A percentile compares a stretch with the other conserved stretches of the same genome.
Conservation (phyloP, 2,113 vertebrate genomes). For the Callipepla squamata region DNA sequence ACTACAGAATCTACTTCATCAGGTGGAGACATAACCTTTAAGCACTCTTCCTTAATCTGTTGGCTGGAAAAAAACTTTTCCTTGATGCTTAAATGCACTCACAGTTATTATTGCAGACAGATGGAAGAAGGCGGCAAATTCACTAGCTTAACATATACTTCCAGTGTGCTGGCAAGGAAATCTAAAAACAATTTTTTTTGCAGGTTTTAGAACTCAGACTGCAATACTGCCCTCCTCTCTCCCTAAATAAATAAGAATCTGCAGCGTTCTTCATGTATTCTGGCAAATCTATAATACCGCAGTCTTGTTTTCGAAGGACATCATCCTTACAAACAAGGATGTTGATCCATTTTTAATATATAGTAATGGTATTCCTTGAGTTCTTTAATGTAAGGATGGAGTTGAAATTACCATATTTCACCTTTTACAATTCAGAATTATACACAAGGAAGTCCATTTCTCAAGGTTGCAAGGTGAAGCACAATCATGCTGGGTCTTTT, state of each 20-base stretch:
- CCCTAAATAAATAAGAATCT: neutral
- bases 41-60: neutral
- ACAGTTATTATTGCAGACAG: neutral
- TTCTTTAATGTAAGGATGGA: neutral
- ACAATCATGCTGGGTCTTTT: neutral
- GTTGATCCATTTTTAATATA: neutral
- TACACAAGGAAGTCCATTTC: neutral
- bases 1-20: neutral
- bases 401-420: neutral
- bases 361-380: neutral
- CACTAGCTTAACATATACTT: neutral
- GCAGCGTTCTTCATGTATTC: neutral
- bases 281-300: neutral
- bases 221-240: neutral
- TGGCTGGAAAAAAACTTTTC: neutral
- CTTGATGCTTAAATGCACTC: neutral
- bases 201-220: neutral
- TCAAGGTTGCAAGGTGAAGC: neutral
- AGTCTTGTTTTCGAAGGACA: neutral
- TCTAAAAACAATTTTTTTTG: neutral
- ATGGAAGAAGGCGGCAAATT: neutral
- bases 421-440: neutral
- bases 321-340: neutral
- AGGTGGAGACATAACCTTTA: neutral
- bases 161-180: neutral